Conservation (phyloP, 2,888 invertebrate species). For the Dinocampus coccinellae region DNA sequence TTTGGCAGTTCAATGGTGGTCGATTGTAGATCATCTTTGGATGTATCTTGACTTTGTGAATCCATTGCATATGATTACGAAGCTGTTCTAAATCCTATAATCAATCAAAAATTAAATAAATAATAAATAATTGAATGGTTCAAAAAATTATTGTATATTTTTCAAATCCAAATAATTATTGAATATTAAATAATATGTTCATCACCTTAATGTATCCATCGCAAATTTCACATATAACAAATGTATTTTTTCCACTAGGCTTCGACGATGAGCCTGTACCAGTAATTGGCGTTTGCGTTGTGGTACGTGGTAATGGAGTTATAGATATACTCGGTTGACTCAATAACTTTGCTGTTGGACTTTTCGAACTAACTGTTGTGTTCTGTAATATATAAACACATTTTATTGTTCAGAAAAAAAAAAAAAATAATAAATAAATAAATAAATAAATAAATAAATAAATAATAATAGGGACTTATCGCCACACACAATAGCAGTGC, state of each 20-base stretch:
- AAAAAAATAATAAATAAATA: neutral
- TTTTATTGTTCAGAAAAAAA: neutral
- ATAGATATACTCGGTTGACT: constrained; percentile 92
- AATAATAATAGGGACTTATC: neutral
- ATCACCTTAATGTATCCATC: constrained; percentile 91
- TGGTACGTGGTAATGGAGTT: constrained; percentile 83
- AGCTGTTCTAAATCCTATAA: constrained; percentile 87
- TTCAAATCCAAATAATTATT: neutral
- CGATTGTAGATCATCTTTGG: constrained; percentile 96
- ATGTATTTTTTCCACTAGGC: constrained; percentile 79
- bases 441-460: no score
- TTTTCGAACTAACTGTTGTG: constrained; percentile 63
- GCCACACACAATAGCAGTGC: neutral
- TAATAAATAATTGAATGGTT: neutral
- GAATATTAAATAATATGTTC: constrained; percentile 11
- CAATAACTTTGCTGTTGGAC: constrained; percentile 70
- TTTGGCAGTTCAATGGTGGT: constrained; percentile 95
- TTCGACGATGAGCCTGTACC: constrained; percentile 66
- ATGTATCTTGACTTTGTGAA: constrained; percentile 96
- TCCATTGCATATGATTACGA: constrained; percentile 97
- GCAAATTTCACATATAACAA: constrained; percentile 97
- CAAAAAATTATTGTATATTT: neutral
- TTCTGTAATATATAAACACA: constrained; percentile 57
- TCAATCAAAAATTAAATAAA: neutral
- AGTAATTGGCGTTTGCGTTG: constrained; percentile 65